Base-by-base conservation (phyloP, 2,113 vertebrate species). In the Aegithalos caudatus region DNA sequence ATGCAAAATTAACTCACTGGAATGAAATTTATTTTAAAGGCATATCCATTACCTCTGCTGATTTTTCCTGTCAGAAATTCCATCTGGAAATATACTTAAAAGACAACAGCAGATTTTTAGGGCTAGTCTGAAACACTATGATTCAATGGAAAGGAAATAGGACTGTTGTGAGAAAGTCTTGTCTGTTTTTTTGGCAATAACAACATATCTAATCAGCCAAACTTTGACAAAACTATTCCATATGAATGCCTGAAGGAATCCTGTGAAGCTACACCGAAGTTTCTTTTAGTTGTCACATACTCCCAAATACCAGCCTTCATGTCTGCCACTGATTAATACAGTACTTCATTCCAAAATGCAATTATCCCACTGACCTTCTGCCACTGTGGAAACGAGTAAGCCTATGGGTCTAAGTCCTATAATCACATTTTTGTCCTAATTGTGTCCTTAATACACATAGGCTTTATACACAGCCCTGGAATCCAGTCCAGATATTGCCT, bases 351-450 rank as follows among this genome's bases (percentile, higher is more conserved):
- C 90, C 93, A 92, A 92, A 92, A 96, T 23, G 82, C 66, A 95
- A 94, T 96, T 95, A 95, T 83, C 74, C 76, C 86, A 74, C n/a
- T 88, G 86, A 95, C 91, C 89, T 93, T 84, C 72, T 60, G 79
- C 86, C 76, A 89, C 76, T 33, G 51, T 79, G 42, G 86, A 92
- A 95, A 70, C 0, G 5, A 95, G 65, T 54, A 92, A 90, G 91
- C 64, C 86, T 85, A 91, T 78, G 87, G 66, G 58, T 61, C 80
- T 74, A 44, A n/a, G 64, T 67, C 76, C 58, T 53, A 18, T 53
- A 94, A 93, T 74, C 90, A 88, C 81, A 81, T 90, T 97, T 96
- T 94, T 95, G 92, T 93, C 81, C n/a, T 95, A 93, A 85, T 88
- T 87, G 77, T 92, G 71, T 54, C 77, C 66, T 81, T 93, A 95